These are phyloP conservation scores for Rattus norvegicus DNA, from an alignment of 2,113 vertebrate genomes.

Conservation along the genomic window DNA sequence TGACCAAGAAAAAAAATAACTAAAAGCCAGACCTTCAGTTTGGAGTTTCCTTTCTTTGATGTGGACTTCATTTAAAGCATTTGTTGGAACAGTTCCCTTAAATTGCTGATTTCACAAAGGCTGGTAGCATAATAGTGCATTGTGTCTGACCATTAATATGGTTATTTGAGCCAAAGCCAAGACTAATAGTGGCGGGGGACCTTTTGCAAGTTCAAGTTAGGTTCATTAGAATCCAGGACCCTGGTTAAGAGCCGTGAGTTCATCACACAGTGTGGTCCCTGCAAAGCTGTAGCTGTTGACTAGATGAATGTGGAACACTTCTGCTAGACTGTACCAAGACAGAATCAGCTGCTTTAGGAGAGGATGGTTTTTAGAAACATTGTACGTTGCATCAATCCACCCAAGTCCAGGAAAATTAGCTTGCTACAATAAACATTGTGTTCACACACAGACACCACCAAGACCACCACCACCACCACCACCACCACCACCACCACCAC, in stretches of 20 bases:
- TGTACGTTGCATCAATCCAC: not conserved
- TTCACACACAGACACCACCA: not conserved
- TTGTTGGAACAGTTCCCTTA: slow-evolving; percentile 59
- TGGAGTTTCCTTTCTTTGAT: slow-evolving; percentile 65
- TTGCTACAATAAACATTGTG: not conserved
- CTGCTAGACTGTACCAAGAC: slow-evolving; percentile 22
- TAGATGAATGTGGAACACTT: not conserved
- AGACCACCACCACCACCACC: not conserved
- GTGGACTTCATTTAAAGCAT: slow-evolving; percentile 66
- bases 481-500: too few relatives aligned
- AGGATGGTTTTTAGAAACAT: slow-evolving; percentile 16
- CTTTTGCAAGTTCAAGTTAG: slow-evolving; percentile 61
- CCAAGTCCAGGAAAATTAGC: not conserved
- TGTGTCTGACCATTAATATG: slow-evolving; percentile 65
- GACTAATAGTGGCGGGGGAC: slow-evolving; percentile 64
- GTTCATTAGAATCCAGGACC: slow-evolving; percentile 41
- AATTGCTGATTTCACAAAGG: slow-evolving; percentile 62
- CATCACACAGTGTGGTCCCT: slow-evolving; percentile 55
- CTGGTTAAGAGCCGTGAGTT: slow-evolving; percentile 45
- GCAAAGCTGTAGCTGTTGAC: slow-evolving; percentile 5
- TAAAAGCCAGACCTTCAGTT: slow-evolving; percentile 3
- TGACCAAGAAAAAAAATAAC: slow-evolving; percentile 9
- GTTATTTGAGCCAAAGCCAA: slow-evolving; percentile 75
- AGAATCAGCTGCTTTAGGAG: not conserved
- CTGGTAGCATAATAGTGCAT: slow-evolving; percentile 60